phyloP scores from a whole-genome alignment of 1,140 invertebrate species.

The Ceratina australensis region DNA sequence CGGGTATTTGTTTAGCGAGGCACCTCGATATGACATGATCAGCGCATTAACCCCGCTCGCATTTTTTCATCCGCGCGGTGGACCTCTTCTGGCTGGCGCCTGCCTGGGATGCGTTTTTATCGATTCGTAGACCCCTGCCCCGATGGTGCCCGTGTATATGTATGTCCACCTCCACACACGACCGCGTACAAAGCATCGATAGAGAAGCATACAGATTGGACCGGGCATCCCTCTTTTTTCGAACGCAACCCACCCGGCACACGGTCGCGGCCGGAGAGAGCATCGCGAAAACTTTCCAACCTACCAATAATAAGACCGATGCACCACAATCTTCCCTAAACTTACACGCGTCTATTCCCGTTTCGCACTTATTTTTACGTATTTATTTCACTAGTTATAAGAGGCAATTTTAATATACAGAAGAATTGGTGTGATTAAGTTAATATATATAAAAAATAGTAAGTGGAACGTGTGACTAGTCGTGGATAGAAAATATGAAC shows the following conservation, averaged over 20 bases:
- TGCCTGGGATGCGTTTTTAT: constrained; percentile 81
- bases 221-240: constrained; percentile 76
- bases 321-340: background rate
- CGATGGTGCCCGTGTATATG: constrained; percentile 66
- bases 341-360: background rate
- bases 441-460: too few species aligned
- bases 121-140: constrained; percentile 78
- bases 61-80: constrained; percentile 75
- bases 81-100: constrained; percentile 76
- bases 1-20: constrained; percentile 73
- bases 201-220: constrained; percentile 78
- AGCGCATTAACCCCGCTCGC: constrained; percentile 78
- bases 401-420: too few species aligned
- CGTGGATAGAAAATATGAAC: too few species aligned
- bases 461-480: too few species aligned
- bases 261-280: constrained; percentile 47
- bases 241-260: constrained; percentile 60
- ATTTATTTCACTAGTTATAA: too few species aligned
- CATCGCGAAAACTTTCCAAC: constrained; percentile 59
- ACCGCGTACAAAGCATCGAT: constrained; percentile 76
- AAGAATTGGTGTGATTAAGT: too few species aligned
- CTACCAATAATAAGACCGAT: constrained; percentile 59
- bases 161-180: constrained; percentile 67
- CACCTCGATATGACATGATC: constrained; percentile 78
- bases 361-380: too few species aligned